Conservation (phyloP, 2,113 vertebrate genomes). For the Anhinga anhinga region DNA sequence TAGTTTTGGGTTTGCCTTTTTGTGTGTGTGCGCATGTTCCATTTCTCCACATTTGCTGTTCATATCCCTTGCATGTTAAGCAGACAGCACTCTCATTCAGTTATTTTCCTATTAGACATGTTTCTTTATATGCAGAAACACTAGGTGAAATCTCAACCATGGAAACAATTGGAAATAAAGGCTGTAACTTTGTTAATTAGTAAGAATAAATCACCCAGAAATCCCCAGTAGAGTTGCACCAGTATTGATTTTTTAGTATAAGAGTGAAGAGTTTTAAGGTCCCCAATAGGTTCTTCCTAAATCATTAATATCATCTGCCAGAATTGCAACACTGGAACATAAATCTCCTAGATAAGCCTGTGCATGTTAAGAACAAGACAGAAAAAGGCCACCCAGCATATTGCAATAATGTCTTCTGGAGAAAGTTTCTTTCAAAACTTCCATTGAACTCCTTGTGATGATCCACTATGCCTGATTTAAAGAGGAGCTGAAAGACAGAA, state of each 20-base stretch:
- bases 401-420: background rate
- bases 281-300: background rate
- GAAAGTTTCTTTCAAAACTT: background rate
- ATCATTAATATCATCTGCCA: conserved; percentile 45
- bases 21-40: rapidly evolving
- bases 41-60: background rate
- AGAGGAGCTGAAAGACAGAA: background rate
- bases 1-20: background rate
- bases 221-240: background rate
- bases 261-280: background rate
- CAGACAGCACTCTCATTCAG: background rate
- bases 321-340: background rate
- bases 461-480: background rate
- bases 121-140: background rate
- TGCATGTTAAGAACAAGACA: background rate
- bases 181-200: background rate
- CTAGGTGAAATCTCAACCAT: background rate
- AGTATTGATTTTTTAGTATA: conserved; percentile 48
- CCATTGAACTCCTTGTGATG: background rate
- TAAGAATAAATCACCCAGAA: conserved; percentile 4
- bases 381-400: background rate
- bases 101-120: background rate
- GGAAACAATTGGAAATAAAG: background rate
- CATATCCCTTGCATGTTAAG: background rate
- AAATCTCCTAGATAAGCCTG: conserved; percentile 1